These are phyloP conservation scores for Diglossa brunneiventris DNA, from an alignment of 2,113 vertebrate species.

Conservation along the genomic window DNA sequence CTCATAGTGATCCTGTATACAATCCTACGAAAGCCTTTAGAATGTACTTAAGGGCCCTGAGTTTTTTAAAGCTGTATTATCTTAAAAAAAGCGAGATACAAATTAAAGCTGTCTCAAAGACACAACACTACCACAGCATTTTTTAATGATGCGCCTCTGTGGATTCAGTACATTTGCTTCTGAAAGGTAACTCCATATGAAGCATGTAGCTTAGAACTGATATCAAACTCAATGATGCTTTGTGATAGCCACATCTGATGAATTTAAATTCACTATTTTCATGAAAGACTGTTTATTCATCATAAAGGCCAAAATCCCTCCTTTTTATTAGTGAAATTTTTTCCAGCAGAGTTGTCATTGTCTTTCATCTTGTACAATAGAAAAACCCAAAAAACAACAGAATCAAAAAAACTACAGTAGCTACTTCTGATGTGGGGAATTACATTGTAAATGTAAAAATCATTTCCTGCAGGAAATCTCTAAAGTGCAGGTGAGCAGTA, in stretches of 20 bases:
- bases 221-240: background rate
- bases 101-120: background rate
- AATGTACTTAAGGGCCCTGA: background rate
- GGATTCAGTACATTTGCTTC: background rate
- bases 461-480: background rate
- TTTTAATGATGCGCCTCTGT: background rate
- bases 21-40: background rate
- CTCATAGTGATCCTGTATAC: background rate
- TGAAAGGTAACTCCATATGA: background rate
- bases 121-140: background rate
- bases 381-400: background rate
- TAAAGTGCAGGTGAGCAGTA: background rate
- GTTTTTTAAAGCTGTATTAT: background rate
- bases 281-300: background rate
- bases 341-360: background rate
- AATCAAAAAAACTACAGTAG: background rate
- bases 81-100: background rate
- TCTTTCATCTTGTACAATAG: slow-evolving; percentile 15
- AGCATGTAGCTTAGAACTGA: background rate
- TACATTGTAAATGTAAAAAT: background rate
- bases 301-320: background rate
- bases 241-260: background rate
- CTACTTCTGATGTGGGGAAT: slow-evolving; percentile 14
- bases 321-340: background rate
- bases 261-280: background rate